These are phyloP conservation scores for Eupithecia vulgata DNA, from an alignment of 2,888 invertebrate species.

Conservation along the genomic window DNA sequence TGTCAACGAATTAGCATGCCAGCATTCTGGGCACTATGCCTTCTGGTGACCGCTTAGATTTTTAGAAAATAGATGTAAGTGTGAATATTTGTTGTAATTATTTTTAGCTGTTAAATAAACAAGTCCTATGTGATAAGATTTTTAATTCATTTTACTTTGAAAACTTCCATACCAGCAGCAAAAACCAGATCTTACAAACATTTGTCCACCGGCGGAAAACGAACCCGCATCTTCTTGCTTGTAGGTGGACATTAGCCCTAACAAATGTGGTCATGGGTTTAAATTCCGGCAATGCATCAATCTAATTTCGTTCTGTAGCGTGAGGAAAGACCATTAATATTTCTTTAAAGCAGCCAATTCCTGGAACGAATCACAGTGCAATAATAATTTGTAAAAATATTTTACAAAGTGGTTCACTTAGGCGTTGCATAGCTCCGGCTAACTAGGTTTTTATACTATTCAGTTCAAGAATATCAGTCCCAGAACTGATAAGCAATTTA, in stretches of 20 bases:
- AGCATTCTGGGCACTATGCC: too few species aligned
- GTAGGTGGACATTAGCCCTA: background rate
- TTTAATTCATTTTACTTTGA: too few species aligned
- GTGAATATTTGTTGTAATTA: too few species aligned
- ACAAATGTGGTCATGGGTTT: background rate
- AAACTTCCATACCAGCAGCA: background rate
- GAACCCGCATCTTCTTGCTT: background rate
- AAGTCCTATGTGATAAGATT: too few species aligned
- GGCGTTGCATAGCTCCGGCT: background rate
- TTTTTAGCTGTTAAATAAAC: too few species aligned
- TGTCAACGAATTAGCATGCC: too few species aligned
- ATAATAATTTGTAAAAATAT: conserved; percentile 7
- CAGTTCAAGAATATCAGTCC: background rate
- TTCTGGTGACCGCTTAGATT: too few species aligned
- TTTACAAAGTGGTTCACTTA: background rate
- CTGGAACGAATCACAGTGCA: background rate
- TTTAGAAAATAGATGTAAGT: too few species aligned
- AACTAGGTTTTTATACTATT: background rate
- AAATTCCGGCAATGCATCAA: background rate
- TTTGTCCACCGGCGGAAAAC: background rate
- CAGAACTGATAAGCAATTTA: too few species aligned
- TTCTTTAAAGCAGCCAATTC: background rate
- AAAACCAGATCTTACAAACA: background rate
- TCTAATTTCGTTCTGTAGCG: background rate
- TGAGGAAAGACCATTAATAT: background rate